Evolutionary conservation across 2,888 invertebrate genomes (phyloP).

Genomic region (Morinoia aosen): DNA sequence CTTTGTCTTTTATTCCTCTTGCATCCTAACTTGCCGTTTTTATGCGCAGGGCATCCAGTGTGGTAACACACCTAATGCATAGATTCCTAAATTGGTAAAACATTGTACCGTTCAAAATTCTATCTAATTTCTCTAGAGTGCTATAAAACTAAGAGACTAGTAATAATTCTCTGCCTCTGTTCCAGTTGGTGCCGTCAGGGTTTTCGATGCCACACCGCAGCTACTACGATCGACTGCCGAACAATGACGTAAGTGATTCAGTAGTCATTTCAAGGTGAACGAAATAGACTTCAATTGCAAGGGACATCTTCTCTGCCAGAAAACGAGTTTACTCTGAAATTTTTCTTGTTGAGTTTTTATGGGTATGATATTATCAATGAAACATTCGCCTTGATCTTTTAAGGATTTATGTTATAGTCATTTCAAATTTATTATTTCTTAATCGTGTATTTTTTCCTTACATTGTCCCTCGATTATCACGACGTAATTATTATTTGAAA

Average conservation of each 20-base stretch:
- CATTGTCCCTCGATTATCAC: neutral
- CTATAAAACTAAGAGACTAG: no score
- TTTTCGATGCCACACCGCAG: constrained; percentile 66
- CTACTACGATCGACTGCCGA: constrained; percentile 64
- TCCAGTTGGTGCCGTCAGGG: constrained; percentile 62
- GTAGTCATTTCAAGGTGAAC: neutral
- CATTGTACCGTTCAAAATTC: no score
- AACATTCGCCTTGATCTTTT: neutral
- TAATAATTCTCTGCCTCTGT: neutral
- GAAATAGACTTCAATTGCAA: neutral
- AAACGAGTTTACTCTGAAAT: neutral
- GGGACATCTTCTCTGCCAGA: neutral
- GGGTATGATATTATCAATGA: neutral
- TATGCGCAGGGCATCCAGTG: no score
- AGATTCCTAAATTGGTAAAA: no score
- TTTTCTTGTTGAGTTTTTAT: neutral
- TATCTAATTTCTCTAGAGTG: no score
- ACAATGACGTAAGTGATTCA: constrained; percentile 61
- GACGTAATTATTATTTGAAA: neutral
- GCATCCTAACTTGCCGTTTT: no score
- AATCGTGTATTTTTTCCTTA: neutral
- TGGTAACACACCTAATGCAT: no score
- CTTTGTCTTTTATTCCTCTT: no score
- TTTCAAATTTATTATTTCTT: neutral
- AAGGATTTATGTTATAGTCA: neutral